Evolutionary conservation across 2,113 vertebrate genomes (phyloP).

Genomic region (Xiphophorus maculatus): DNA sequence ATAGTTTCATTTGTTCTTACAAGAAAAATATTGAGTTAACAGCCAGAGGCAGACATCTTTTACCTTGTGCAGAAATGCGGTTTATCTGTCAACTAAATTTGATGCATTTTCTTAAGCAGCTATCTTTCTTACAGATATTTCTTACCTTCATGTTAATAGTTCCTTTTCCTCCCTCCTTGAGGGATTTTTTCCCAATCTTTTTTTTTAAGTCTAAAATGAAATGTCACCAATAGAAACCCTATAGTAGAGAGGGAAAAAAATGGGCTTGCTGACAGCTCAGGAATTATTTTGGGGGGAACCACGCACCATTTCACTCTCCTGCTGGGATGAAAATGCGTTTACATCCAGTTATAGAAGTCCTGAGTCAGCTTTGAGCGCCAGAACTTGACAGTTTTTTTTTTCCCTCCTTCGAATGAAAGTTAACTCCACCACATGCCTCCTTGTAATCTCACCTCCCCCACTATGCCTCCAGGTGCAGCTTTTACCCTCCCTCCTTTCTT

Average conservation of each 20-base stretch:
- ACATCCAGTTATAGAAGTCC: conserved; percentile 67
- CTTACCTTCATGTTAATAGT: not conserved
- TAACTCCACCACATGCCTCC: not conserved
- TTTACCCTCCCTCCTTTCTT: not conserved
- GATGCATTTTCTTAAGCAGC: not conserved
- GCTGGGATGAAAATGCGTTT: conserved; percentile 59
- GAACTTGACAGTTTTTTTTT: conserved; percentile 34
- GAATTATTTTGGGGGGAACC: conserved; percentile 59
- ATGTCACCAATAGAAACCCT: conserved; percentile 32
- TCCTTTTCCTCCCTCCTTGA: not conserved
- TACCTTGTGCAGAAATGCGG: too few species aligned
- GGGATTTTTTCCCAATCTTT: not conserved
- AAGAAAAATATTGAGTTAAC: too few species aligned
- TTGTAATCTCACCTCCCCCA: conserved; percentile 9
- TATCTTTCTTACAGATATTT: not conserved
- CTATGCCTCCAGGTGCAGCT: conserved; percentile 44
- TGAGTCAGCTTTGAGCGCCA: conserved; percentile 49
- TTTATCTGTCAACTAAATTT: not conserved
- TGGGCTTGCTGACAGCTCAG: conserved; percentile 49
- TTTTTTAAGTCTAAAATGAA: conserved; percentile 48
- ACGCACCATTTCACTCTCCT: conserved; percentile 39
- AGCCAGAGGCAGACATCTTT: too few species aligned
- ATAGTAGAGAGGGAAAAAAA: conserved; percentile 26
- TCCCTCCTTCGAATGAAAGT: not conserved
- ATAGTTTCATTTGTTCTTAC: too few species aligned